A percentile compares a stretch with the other conserved stretches of the same genome.
phyloP scores from a whole-genome alignment of 2,888 invertebrate species.

The Zygothrica quintamaculata region DNA sequence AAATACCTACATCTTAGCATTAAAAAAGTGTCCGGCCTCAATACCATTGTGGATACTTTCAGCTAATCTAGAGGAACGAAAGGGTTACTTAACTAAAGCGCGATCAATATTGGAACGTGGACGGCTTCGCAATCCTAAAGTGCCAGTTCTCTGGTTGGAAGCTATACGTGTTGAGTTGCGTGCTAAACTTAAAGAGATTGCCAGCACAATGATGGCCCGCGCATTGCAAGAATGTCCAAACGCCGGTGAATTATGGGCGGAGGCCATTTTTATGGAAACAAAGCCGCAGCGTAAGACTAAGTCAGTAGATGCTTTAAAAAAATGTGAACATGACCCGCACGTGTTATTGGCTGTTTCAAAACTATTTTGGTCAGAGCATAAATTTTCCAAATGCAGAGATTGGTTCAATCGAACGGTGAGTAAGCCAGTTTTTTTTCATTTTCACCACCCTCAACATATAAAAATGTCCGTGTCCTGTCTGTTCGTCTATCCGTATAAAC shows the following conservation, averaged over 20 bases:
- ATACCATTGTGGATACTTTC: slow-evolving; percentile 96
- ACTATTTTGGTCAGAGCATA: slow-evolving; percentile 98
- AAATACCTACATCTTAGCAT: slow-evolving; percentile 93
- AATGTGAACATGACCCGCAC: slow-evolving; percentile 98
- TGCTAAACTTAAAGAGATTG: slow-evolving; percentile 93
- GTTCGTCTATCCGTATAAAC: too few relatives aligned
- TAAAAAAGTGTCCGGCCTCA: slow-evolving; percentile 95
- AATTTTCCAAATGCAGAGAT: slow-evolving; percentile 95
- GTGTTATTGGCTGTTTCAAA: slow-evolving; percentile 98
- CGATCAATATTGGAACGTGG: slow-evolving; percentile 98
- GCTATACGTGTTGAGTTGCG: slow-evolving; percentile 95
- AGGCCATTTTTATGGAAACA: slow-evolving; percentile 98
- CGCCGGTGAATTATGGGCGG: slow-evolving; percentile 97
- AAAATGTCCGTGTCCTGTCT: too few relatives aligned
- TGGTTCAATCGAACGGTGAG: slow-evolving; percentile 97
- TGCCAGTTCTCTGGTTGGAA: slow-evolving; percentile 94
- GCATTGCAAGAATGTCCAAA: slow-evolving; percentile 91
- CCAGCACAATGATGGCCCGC: slow-evolving; percentile 96
- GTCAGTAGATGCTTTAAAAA: slow-evolving; percentile 98
- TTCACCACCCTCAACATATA: too few relatives aligned
- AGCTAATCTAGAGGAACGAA: slow-evolving; percentile 94
- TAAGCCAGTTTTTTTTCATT: neutral
- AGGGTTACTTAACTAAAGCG: slow-evolving; percentile 95
- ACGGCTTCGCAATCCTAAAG: slow-evolving; percentile 95
- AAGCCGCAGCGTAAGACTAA: slow-evolving; percentile 98